These are phyloP conservation scores for Caenorhabditis sulstoni DNA, from an alignment of 2,888 invertebrate species.

Conservation along the genomic window DNA sequence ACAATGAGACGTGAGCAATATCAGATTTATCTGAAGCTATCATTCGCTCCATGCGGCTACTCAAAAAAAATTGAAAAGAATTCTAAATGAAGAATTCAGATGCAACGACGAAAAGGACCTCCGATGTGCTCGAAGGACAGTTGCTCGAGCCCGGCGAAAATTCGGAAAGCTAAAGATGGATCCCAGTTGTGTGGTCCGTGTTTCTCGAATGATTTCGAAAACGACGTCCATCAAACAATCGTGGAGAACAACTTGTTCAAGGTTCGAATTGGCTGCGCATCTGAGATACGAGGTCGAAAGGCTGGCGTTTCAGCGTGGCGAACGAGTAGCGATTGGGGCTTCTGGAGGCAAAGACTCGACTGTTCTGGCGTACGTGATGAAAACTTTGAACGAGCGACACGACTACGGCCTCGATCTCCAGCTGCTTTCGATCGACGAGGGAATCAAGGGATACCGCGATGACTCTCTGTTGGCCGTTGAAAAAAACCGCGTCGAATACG, in stretches of 20 bases:
- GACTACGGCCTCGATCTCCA: constrained; percentile 92
- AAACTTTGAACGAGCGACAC: constrained; percentile 90
- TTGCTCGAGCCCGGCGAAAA: constrained; percentile 51
- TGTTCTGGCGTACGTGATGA: constrained; percentile 92
- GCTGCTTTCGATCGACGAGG: constrained; percentile 95
- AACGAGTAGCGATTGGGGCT: constrained; percentile 80
- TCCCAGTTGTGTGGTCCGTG: constrained; percentile 75
- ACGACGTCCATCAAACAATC: constrained; percentile 80
- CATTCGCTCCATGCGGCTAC: too few species aligned
- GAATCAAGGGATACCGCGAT: constrained; percentile 93
- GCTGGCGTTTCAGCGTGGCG: constrained; percentile 71
- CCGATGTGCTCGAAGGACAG: constrained; percentile 37
- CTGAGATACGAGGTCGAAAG: neutral
- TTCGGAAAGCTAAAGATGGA: constrained; percentile 76
- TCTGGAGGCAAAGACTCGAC: constrained; percentile 88
- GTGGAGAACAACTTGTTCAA: constrained; percentile 71
- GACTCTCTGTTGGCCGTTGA: constrained; percentile 90
- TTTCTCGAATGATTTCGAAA: constrained; percentile 78
- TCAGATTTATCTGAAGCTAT: too few species aligned
- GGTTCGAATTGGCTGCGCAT: constrained; percentile 5
- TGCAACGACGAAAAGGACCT: constrained; percentile 44
- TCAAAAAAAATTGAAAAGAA: too few species aligned
- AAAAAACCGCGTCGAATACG: constrained; percentile 93
- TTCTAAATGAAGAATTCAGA: too few species aligned
- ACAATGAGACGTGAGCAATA: too few species aligned